Evolutionary conservation across 2,888 invertebrate species (phyloP).

Genomic region (Drosophila suboccidentalis): DNA sequence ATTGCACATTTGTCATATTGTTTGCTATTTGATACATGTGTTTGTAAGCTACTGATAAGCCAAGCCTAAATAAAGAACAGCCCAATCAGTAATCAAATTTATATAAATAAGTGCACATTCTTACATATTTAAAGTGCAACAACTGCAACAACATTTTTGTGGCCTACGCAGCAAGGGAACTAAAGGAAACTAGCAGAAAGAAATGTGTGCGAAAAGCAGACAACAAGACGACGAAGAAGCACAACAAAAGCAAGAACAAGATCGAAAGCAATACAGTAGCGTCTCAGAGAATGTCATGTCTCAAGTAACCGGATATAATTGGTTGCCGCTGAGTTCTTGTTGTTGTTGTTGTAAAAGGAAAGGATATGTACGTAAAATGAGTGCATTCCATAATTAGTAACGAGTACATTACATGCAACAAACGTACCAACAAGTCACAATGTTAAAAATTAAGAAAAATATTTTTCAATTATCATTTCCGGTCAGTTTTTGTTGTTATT

Average conservation of each 20-base stretch:
- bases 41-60: slow-evolving; percentile 48
- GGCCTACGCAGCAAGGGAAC: slow-evolving; percentile 43
- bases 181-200: slow-evolving; percentile 28
- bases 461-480: slow-evolving; percentile 80
- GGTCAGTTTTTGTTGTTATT: slow-evolving; percentile 44
- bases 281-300: slow-evolving; percentile 47
- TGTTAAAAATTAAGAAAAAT: slow-evolving; percentile 63
- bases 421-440: slow-evolving; percentile 37
- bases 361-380: slow-evolving; percentile 70
- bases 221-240: slow-evolving; percentile 6
- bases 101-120: slow-evolving; percentile 1
- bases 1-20: slow-evolving; percentile 50
- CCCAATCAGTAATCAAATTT: slow-evolving; percentile 38
- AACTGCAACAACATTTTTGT: slow-evolving; percentile 17
- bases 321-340: slow-evolving; percentile 49
- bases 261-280: slow-evolving; percentile 17
- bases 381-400: slow-evolving; percentile 79
- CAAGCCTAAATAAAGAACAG: slow-evolving; percentile 51
- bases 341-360: slow-evolving; percentile 31
- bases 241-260: slow-evolving; percentile 1
- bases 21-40: slow-evolving; percentile 45
- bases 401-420: slow-evolving; percentile 40
- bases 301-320: slow-evolving; percentile 78
- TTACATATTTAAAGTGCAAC: slow-evolving; percentile 5
- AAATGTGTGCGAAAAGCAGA: slow-evolving; percentile 39